Evolutionary conservation across 2,888 invertebrate genomes (phyloP).

Genomic region (Eristalis tenax): DNA sequence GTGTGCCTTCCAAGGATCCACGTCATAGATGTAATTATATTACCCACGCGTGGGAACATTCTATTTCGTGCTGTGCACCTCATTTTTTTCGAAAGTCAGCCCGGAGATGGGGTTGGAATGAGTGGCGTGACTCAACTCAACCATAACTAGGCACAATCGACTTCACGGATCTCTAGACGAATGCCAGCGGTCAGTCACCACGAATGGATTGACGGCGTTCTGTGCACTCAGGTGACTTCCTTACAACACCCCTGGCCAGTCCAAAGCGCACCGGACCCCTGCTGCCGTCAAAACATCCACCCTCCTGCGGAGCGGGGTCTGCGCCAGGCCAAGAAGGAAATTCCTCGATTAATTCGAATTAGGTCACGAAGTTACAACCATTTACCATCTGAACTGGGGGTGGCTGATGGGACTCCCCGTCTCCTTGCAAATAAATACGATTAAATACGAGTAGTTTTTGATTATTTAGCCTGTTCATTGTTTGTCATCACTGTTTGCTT

Average conservation of each 20-base stretch:
- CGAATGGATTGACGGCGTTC: not conserved
- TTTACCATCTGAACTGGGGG: not conserved
- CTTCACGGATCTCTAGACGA: constrained; percentile 10
- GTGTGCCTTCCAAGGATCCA: constrained; percentile 17
- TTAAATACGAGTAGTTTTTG: constrained; percentile 29
- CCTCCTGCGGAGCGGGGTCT: constrained; percentile 7
- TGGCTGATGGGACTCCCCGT: not conserved
- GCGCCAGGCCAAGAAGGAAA: constrained; percentile 14
- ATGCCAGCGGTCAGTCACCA: not conserved
- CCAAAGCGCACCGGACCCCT: not conserved
- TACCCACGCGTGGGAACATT: constrained; percentile 9
- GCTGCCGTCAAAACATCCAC: constrained; percentile 7
- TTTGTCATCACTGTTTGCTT: constrained; percentile 4
- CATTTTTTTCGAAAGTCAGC: not conserved
- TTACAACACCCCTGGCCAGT: not conserved
- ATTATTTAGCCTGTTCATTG: constrained; percentile 32
- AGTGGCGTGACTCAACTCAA: constrained; percentile 59
- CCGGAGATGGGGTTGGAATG: not conserved
- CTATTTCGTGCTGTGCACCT: not conserved
- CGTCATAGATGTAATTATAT: constrained; percentile 51
- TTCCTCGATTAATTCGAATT: constrained; percentile 40
- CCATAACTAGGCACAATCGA: not conserved
- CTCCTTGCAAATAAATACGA: not conserved
- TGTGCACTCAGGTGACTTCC: not conserved
- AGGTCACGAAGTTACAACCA: constrained; percentile 28